A percentile compares a stretch with the other conserved stretches of the same genome.
phyloP scores from a whole-genome alignment of 2,797 vertebrate species.

The Gila robusta region DNA sequence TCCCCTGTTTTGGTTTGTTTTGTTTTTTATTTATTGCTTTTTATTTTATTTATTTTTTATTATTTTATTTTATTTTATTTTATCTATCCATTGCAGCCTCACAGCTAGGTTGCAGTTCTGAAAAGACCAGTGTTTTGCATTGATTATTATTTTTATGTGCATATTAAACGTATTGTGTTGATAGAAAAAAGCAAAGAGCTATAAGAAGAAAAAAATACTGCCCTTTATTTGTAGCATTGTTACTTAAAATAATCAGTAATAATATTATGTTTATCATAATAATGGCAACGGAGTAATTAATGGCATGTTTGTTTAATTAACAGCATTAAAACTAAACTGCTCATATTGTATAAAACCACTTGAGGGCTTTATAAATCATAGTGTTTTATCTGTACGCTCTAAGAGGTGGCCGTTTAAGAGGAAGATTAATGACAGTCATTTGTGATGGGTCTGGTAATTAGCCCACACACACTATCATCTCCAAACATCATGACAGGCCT shows the following conservation, averaged over 20 bases:
- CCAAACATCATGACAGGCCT: conserved; percentile 33
- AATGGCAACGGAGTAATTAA: not conserved
- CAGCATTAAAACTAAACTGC: not conserved
- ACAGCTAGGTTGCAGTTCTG: not conserved
- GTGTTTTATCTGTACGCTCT: conserved; percentile 15
- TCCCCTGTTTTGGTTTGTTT: no score
- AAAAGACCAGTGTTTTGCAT: not conserved
- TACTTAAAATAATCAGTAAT: not conserved
- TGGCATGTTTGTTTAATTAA: conserved; percentile 15
- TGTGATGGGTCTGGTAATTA: conserved; percentile 46
- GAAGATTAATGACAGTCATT: conserved; percentile 38
- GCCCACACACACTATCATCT: conserved; percentile 13
- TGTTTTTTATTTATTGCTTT: no score
- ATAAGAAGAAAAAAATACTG: not conserved
- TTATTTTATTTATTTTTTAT: no score
- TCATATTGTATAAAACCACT: conserved; percentile 1
- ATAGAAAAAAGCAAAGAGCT: not conserved
- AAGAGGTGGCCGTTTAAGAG: conserved; percentile 18
- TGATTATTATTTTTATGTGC: not conserved
- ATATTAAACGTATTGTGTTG: not conserved
- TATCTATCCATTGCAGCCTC: not conserved
- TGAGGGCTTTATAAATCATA: conserved; percentile 3
- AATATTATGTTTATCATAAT: not conserved
- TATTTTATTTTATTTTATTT: not conserved
- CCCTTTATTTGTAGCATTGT: not conserved